Percentiles rank a stretch among this genome's conserved stretches.
Evolutionary conservation across 2,113 vertebrate species (phyloP).

Genomic region (Thunnus maccoyii): DNA sequence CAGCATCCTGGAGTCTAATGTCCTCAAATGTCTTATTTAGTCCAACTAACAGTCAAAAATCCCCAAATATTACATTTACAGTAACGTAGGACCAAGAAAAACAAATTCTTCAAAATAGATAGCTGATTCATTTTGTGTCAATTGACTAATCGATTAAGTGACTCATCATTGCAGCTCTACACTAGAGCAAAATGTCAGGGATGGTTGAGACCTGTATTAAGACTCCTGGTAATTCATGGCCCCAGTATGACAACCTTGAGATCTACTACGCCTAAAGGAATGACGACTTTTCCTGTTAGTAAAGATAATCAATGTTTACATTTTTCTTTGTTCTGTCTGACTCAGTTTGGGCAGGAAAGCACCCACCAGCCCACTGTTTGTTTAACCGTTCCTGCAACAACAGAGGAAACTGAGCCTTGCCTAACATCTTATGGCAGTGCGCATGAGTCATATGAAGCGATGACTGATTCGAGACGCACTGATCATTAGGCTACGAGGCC

Average conservation of each 20-base stretch:
- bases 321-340: conserved; percentile 75
- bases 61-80: too few species aligned
- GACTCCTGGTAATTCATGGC: conserved; percentile 17
- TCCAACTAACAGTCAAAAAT: too few species aligned
- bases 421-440: conserved; percentile 43
- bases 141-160: too few species aligned
- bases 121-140: too few species aligned
- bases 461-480: conserved; percentile 35
- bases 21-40: too few species aligned
- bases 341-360: conserved; percentile 73
- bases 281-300: conserved; percentile 41
- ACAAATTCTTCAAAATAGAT: too few species aligned
- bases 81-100: too few species aligned
- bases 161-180: too few species aligned
- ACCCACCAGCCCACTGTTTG: conserved; percentile 66
- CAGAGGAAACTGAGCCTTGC: conserved; percentile 68
- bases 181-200: neutral
- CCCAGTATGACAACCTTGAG: conserved; percentile 6
- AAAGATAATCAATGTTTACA: conserved; percentile 70
- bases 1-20: too few species aligned
- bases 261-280: conserved; percentile 39
- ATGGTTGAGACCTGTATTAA: neutral
- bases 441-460: conserved; percentile 60
- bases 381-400: conserved; percentile 70
- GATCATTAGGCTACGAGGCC: conserved; percentile 1